Evolutionary conservation across 2,888 invertebrate genomes (phyloP).

Genomic region (Sinopyrophorus schimmeli): DNA sequence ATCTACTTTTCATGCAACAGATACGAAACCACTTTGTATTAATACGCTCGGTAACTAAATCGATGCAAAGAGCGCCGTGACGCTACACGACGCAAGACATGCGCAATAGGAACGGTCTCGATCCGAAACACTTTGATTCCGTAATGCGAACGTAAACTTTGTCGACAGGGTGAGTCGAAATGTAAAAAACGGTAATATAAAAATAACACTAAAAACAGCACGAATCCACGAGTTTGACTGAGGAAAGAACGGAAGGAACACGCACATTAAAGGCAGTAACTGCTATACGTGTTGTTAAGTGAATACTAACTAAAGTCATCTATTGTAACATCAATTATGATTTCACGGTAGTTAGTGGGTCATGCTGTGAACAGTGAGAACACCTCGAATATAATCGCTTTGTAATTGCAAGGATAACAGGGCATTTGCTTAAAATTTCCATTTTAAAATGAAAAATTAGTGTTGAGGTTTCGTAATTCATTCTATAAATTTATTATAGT

Average conservation of each 20-base stretch:
- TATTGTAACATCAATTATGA: conserved; percentile 34
- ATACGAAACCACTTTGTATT: conserved; percentile 39
- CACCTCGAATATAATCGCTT: conserved; percentile 25
- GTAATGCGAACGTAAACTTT: conserved; percentile 1
- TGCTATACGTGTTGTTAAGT: conserved; percentile 23
- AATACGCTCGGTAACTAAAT: conserved; percentile 45
- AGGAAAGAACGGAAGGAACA: conserved; percentile 29
- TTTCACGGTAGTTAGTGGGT: conserved; percentile 33
- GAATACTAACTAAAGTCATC: conserved; percentile 31
- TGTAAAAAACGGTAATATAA: conserved; percentile 1
- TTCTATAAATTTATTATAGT: no score
- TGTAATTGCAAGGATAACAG: no score
- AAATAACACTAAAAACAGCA: conserved; percentile 7
- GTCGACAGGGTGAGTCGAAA: conserved; percentile 14
- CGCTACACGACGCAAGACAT: conserved; percentile 43
- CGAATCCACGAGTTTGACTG: conserved; percentile 23
- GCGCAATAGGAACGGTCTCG: conserved; percentile 34
- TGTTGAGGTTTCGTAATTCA: no score
- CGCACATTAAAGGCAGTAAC: conserved; percentile 29
- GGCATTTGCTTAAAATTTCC: no score
- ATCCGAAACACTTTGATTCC: conserved; percentile 13
- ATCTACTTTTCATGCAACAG: conserved; percentile 44
- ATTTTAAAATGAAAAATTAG: no score
- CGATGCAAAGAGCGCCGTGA: conserved; percentile 51
- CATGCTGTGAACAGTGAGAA: conserved; percentile 28